Percentiles rank a stretch among this genome's conserved stretches.
Evolutionary conservation across 2,888 invertebrate genomes (phyloP).

Genomic region (Andrena dorsata): DNA sequence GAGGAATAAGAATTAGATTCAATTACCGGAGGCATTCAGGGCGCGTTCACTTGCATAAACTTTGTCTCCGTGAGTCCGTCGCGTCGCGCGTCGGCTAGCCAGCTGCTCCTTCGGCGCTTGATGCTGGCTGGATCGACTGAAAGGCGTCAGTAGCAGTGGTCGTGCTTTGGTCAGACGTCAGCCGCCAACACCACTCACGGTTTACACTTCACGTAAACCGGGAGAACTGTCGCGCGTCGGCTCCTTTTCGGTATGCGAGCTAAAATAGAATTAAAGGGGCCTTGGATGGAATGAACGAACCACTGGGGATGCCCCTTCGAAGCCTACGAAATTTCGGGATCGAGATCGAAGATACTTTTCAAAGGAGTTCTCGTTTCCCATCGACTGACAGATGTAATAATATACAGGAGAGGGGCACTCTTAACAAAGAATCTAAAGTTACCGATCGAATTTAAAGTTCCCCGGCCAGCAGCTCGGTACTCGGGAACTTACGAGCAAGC

Average conservation of each 20-base stretch:
- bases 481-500: slow-evolving; percentile 2
- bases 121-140: background rate
- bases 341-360: background rate
- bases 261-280: too few relatives aligned
- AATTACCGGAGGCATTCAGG: slow-evolving; percentile 64
- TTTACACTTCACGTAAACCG: background rate
- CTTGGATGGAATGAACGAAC: background rate
- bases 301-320: background rate
- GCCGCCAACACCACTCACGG: background rate
- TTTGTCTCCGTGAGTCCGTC: slow-evolving; percentile 17
- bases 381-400: background rate
- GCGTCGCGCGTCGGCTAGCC: background rate
- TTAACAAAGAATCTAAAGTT: slow-evolving; percentile 35
- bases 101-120: background rate
- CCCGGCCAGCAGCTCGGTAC: background rate
- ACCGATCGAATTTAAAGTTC: slow-evolving; percentile 23
- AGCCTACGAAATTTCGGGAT: too few relatives aligned
- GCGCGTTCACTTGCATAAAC: slow-evolving; percentile 63
- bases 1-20: slow-evolving; percentile 72
- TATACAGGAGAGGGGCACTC: background rate
- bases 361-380: background rate
- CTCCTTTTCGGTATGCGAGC: too few relatives aligned
- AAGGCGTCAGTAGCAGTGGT: slow-evolving; percentile 19
- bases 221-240: background rate
- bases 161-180: slow-evolving; percentile 27